Evolutionary conservation across 2,113 vertebrate genomes (phyloP).

Genomic region (Lethenteron camtschaticum): DNA sequence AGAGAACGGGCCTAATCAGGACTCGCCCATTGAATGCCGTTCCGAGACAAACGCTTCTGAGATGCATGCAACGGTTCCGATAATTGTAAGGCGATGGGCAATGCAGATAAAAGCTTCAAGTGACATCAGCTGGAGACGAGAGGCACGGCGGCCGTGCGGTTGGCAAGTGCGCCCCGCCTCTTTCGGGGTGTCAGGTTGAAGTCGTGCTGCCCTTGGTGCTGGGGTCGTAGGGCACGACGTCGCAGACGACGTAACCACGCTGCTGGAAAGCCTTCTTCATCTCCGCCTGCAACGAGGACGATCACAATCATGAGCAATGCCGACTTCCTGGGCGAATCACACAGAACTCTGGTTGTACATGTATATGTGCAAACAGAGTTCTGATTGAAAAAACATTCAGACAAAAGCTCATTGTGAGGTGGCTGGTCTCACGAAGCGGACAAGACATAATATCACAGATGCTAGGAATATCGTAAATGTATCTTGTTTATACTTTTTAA

Average conservation of each 20-base stretch:
- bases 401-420: neutral
- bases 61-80: too few species aligned
- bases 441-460: neutral
- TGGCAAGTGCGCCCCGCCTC: too few species aligned
- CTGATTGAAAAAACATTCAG: neutral
- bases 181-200: too few species aligned
- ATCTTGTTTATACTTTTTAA: neutral
- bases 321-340: neutral
- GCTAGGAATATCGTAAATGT: neutral
- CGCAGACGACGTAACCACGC: conserved; percentile 39
- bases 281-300: conserved; percentile 22
- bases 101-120: too few species aligned
- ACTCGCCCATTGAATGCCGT: too few species aligned
- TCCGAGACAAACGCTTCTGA: too few species aligned
- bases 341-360: neutral
- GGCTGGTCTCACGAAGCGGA: neutral
- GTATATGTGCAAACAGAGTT: conserved; percentile 7
- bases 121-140: too few species aligned
- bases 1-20: too few species aligned
- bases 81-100: too few species aligned
- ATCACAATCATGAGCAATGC: neutral
- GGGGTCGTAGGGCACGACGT: conserved; percentile 26
- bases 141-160: too few species aligned
- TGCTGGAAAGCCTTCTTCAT: conserved; percentile 40
- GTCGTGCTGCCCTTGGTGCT: too few species aligned